phyloP scores from a whole-genome alignment of 2,113 vertebrate species.

The Nibea albiflora region DNA sequence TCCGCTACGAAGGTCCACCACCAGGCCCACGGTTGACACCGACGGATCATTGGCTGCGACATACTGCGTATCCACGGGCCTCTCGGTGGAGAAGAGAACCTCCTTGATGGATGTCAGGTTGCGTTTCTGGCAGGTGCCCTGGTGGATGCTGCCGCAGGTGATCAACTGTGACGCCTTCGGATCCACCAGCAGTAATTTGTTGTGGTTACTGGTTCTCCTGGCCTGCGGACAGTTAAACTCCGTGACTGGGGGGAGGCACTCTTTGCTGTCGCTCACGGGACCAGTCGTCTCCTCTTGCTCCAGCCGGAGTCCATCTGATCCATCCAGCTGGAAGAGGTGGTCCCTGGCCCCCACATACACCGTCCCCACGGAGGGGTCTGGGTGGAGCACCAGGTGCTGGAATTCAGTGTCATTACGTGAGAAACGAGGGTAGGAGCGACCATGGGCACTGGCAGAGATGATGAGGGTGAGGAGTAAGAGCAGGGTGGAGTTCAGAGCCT shows the following conservation, averaged over 20 bases:
- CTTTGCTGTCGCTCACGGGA: conserved; percentile 92
- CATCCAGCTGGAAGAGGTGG: conserved; percentile 93
- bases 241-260: conserved; percentile 92
- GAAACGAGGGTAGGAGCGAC: conserved; percentile 85
- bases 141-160: conserved; percentile 94
- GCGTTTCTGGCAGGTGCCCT: conserved; percentile 95
- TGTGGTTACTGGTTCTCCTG: conserved; percentile 89
- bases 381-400: conserved; percentile 93
- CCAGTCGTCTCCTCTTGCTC: conserved; percentile 88
- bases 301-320: conserved; percentile 83
- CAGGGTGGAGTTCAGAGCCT: conserved; percentile 82
- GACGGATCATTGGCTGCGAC: conserved; percentile 95
- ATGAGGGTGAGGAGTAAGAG: conserved; percentile 81
- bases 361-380: conserved; percentile 87
- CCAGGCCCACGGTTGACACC: conserved; percentile 92
- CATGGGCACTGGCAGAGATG: conserved; percentile 56
- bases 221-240: conserved; percentile 91
- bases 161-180: conserved; percentile 87
- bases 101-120: conserved; percentile 83
- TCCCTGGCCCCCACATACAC: conserved; percentile 94
- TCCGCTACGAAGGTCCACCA: conserved; percentile 84
- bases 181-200: conserved; percentile 93
- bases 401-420: conserved; percentile 87
- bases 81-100: conserved; percentile 88
- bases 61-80: conserved; percentile 95